Evolutionary conservation across 2,888 invertebrate genomes (phyloP), one percentile per base, ranked within the genome.

Genomic region (Alentia gelatinosa): DNA sequence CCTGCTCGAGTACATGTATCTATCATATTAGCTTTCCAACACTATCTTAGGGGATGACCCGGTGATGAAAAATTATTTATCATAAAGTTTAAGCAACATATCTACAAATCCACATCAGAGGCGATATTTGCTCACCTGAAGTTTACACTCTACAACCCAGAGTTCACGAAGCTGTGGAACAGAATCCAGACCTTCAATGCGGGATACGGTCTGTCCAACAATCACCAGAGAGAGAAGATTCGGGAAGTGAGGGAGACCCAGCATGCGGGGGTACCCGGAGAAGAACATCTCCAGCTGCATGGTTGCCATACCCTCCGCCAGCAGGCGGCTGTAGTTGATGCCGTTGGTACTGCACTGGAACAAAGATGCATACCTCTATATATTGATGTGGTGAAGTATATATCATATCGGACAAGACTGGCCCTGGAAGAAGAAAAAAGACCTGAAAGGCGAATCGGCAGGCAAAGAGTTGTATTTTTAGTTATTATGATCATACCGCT

Each of bases 261-360:
- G 92, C 40, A 96, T 94, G 75, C 94, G 93, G 3, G 96, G 95
- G 92, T 94, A 95, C 0, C 96, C 96, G 40, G 95, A 95, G 93
- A 96, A 96, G 92, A 96, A 96, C 94, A 96, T 95, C 92, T 96
- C 96, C 90, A 96, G 90, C 15, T 93, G 90, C n/a, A 93, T 91
- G 40, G 94, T 93, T 40, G 93, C 93, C 40, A 91, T 92, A 1
- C 94, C 94, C 40, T 95, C 95, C 30, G 93, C 93, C 47, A 89
- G 90, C 63, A 95, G 88, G 47, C 94, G 94, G 90, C 91, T 92
- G 91, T 93, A 94, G 90, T 92, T 94, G 56, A 95, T 91, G 42
- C 95, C 96, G 95, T 96, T 95, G 89, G 92, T 94, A 26, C 92
- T 89, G 92, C 95, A 95, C 95, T 95, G 92, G 15, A 86, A 63